Evolutionary conservation across 2,888 invertebrate species (phyloP), one percentile per base, ranked within the genome.

Genomic region (Mantis religiosa): DNA sequence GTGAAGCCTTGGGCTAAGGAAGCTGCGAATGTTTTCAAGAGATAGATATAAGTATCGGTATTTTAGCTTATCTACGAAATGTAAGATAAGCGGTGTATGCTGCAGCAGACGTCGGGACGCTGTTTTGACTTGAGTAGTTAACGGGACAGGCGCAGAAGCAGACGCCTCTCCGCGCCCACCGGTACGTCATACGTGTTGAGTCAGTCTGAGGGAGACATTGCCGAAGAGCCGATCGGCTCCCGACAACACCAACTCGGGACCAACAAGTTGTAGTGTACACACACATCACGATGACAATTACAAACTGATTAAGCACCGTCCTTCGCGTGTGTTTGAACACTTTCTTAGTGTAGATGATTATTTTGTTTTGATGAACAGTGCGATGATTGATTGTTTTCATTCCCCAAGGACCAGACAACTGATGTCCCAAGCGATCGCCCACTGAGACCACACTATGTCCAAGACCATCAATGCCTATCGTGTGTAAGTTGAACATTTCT

Each of bases 381-480:
- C 15, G 25, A 71, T 71, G 54, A 71, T 20, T 71, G 54, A 20
- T 71, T 71, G 54, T 71, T 71, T 71, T 71, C 54, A 25, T 71
- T 71, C 54, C 25, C 54, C 54, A 71, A 71, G 54, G 54, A 71
- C 54, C 54, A 71, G 54, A 71, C 54, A 71, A 20, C 54, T 20
- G 54, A 71, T 71, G 54, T 71, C 54, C 54, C 54, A 71, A 71
- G 54, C 15, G 54, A 20, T 71, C 54, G 9, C 84, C n/a, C 14
- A 34, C 47, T n/a, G 47, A n/a, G 12, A 28, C 28, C 81, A 82
- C 90, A 90, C 88, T 90, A 97, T 97, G 96, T 97, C 97, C 94
- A 97, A 97, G 95, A 97, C 97, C 93, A 96, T 97, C 93, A 97
- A 97, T 95, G 97, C 97, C 93, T 97, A 97, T 94, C 96, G 97